These are phyloP conservation scores for Ptychadena robeensis DNA, from an alignment of 2,797 vertebrate species.

Conservation along the genomic window DNA sequence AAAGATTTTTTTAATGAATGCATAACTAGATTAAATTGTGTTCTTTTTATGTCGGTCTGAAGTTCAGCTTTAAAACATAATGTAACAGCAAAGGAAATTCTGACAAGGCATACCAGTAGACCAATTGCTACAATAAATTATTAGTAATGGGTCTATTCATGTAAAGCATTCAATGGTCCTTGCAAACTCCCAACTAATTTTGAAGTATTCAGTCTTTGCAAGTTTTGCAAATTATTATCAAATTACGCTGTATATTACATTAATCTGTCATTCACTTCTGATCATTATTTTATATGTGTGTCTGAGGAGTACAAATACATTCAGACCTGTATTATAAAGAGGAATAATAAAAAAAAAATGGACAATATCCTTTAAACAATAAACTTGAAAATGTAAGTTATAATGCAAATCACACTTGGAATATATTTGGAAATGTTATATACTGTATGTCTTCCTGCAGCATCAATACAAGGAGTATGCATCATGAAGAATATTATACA, in stretches of 20 bases:
- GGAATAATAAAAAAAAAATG: conserved; percentile 19
- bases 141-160: conserved; percentile 46
- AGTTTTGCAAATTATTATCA: conserved; percentile 37
- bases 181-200: conserved; percentile 44
- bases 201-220: conserved; percentile 39
- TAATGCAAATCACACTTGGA: background rate
- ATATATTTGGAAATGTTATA: background rate
- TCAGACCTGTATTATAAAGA: conserved; percentile 8
- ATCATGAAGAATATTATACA: background rate
- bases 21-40: background rate
- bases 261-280: conserved; percentile 40
- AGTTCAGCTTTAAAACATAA: conserved; percentile 17
- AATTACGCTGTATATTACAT: conserved; percentile 41
- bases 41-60: background rate
- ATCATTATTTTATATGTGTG: conserved; percentile 27
- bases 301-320: conserved; percentile 26
- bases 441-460: background rate
- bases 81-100: background rate
- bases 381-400: background rate
- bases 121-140: conserved; percentile 43
- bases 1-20: too few relatives aligned
- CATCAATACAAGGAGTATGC: background rate
- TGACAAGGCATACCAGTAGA: conserved; percentile 35
- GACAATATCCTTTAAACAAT: conserved; percentile 1
- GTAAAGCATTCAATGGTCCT: conserved; percentile 31